Evolutionary conservation across 2,113 vertebrate genomes (phyloP).

Genomic region (Trachemys scripta): DNA sequence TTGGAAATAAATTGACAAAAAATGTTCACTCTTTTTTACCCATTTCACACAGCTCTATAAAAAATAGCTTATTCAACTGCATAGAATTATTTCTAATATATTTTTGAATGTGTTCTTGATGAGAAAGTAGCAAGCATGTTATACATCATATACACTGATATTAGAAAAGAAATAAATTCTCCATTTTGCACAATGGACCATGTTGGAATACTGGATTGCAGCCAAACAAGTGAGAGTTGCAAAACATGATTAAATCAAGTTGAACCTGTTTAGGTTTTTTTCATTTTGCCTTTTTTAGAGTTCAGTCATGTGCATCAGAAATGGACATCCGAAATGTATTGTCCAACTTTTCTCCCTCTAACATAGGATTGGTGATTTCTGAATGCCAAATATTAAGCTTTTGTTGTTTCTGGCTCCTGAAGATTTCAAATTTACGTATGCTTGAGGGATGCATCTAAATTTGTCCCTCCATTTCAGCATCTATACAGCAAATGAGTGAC

Average conservation of each 20-base stretch:
- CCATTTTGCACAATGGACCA: background rate
- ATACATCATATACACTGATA: background rate
- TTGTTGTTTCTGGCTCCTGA: background rate
- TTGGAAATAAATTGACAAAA: background rate
- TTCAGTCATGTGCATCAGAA: background rate
- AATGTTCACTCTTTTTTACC: background rate
- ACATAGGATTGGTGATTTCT: background rate
- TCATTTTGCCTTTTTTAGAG: background rate
- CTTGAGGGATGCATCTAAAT: background rate
- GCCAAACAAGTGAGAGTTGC: background rate
- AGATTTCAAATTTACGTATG: background rate
- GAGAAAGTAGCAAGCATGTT: constrained; percentile 17
- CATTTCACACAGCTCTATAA: constrained; percentile 16
- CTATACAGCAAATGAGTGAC: background rate
- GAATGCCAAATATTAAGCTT: background rate
- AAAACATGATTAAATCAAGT: background rate
- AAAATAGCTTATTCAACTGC: constrained; percentile 46
- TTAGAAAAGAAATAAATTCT: background rate
- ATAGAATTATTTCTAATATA: constrained; percentile 55
- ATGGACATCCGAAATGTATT: background rate
- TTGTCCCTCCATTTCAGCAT: background rate
- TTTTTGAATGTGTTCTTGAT: constrained; percentile 32
- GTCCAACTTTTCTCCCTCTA: background rate
- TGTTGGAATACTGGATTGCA: background rate
- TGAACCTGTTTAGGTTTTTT: background rate